A percentile compares a stretch with the other conserved stretches of the same genome.
phyloP scores from a whole-genome alignment of 2,888 invertebrate genomes.

The Cartodere bifasciata region DNA sequence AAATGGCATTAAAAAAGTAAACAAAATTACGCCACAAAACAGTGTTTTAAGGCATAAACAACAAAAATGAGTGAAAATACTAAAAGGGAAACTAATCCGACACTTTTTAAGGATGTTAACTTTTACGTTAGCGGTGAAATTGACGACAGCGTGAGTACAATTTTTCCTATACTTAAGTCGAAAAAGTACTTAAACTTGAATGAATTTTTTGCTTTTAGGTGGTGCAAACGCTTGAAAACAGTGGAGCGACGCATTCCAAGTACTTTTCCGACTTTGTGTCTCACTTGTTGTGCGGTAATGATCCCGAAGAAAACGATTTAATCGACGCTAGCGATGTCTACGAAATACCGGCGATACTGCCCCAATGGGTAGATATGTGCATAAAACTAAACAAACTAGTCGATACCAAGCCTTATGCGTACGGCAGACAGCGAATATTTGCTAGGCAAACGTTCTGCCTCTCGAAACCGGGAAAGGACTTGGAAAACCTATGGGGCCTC shows the following conservation, averaged over 20 bases:
- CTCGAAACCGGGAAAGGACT: conserved; percentile 65
- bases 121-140: conserved; percentile 73
- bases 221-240: conserved; percentile 62
- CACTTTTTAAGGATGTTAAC: conserved; percentile 71
- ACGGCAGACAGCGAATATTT: conserved; percentile 55
- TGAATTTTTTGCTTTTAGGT: conserved; percentile 44
- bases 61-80: conserved; percentile 35
- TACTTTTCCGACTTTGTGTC: conserved; percentile 89
- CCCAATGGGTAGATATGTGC: conserved; percentile 71
- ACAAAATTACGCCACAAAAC: no score
- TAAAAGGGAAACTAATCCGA: conserved; percentile 38
- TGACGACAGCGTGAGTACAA: conserved; percentile 48
- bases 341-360: conserved; percentile 80
- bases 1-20: no score
- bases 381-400: conserved; percentile 46
- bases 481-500: conserved; percentile 68
- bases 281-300: conserved; percentile 78
- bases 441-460: conserved; percentile 63
- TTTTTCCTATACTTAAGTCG: conserved; percentile 5
- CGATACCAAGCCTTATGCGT: conserved; percentile 64
- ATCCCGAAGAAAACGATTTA: conserved; percentile 75
- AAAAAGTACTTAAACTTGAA: conserved; percentile 2
- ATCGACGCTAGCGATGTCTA: conserved; percentile 86
- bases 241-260: conserved; percentile 77
- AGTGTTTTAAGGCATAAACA: no score